Evolutionary conservation across 2,797 vertebrate genomes (phyloP), one percentile per base, ranked within the genome.

Genomic region (Carcharodon carcharias): DNA sequence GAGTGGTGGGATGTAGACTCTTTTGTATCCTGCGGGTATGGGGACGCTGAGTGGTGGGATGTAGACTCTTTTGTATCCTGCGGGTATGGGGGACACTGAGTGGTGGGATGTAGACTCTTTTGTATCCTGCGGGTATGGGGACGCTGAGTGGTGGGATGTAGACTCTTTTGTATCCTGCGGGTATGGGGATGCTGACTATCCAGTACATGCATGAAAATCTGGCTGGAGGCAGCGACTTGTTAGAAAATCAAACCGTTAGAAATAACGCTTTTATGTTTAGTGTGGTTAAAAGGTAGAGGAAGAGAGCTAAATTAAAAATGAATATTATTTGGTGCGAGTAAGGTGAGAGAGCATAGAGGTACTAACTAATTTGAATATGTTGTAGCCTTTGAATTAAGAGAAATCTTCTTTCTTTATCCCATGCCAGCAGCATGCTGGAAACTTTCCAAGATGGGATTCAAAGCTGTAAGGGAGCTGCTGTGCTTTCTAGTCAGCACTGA

Each of bases 391-490:
- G 35, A 65, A 92, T 65, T 40, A 14, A 65, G n/a, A n/a, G 8
- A 67, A 67, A 67, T 67, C 14, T 93, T 93, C 18, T 23, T 93
- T 21, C 63, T 67, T 63, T 31, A 16, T 92, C 91, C 65, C n/a
- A 26, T 67, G 91, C 91, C 40, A 93, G 23, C 63, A 67, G 91
- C n/a, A 40, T 65, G 67, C 45, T 56, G 28, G 40, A 71, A 40
- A 95, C 26, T 9, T 56, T 16, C 26, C 31, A 50, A 35, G 65
- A 28, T 69, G 40, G 93, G 65, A 31, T 40, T 95, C 65, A 50
- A 94, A 71, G 93, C 26, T 95, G 67, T 40, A 95, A 31, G 65
- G 89, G 67, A 95, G 65, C 67, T 95, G 12, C 67, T 71, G 93
- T 35, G 26, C 31, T 54, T 73, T 77, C 69, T 31, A 18, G 16